A percentile compares a stretch with the other conserved stretches of the same genome.
Conservation (phyloP, 2,888 invertebrate species). For the Unio delphinus region DNA sequence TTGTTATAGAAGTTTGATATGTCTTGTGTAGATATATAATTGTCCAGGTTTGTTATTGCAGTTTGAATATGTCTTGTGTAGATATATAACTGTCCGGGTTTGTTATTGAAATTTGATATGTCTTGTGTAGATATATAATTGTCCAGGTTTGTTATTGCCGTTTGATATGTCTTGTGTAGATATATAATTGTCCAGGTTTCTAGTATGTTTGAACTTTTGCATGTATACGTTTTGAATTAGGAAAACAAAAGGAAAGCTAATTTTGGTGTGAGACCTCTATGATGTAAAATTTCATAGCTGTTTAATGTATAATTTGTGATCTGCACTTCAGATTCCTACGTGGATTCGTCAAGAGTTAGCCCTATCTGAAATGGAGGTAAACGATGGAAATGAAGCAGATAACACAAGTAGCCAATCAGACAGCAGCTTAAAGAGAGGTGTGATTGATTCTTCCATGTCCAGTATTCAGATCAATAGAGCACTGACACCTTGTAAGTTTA, state of each 20-base stretch:
- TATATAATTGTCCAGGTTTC: too few species aligned
- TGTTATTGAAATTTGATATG: too few species aligned
- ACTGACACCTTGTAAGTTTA: slow-evolving; percentile 40
- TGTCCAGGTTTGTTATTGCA: too few species aligned
- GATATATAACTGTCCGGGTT: too few species aligned
- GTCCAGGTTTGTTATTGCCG: too few species aligned
- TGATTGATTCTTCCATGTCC: slow-evolving; percentile 61
- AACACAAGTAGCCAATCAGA: slow-evolving; percentile 59
- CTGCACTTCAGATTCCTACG: slow-evolving; percentile 54
- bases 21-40: too few species aligned
- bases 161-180: too few species aligned
- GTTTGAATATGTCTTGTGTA: too few species aligned
- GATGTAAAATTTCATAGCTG: background rate
- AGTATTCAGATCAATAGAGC: slow-evolving; percentile 65
- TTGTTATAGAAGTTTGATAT: too few species aligned
- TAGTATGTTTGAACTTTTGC: too few species aligned
- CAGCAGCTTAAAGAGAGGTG: slow-evolving; percentile 34
- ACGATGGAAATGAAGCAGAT: slow-evolving; percentile 61
- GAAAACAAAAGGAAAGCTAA: background rate
- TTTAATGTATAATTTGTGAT: background rate
- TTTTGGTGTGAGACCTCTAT: background rate
- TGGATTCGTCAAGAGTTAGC: slow-evolving; percentile 67
- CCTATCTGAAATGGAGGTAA: slow-evolving; percentile 35
- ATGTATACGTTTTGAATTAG: background rate
- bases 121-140: too few species aligned